Percentiles rank a stretch among this genome's conserved stretches.
Evolutionary conservation across 2,888 invertebrate species (phyloP).

Genomic region (Xestoiulus laeticollis): DNA sequence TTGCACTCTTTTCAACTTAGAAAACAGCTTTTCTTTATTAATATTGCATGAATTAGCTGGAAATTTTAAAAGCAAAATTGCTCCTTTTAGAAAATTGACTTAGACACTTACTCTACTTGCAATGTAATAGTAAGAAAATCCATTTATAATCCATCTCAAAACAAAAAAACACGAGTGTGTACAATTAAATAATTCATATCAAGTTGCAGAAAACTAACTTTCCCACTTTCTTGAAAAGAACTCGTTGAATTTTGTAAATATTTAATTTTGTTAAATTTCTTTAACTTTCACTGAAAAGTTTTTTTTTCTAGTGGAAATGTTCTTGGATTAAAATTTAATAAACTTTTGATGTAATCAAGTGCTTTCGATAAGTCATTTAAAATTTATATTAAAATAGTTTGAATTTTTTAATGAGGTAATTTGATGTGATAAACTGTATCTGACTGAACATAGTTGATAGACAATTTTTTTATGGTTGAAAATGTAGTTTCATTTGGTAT

Average conservation of each 20-base stretch:
- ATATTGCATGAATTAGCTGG: conserved; percentile 4
- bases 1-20: not conserved
- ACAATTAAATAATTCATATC: not conserved
- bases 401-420: too few species aligned
- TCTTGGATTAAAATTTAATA: too few species aligned
- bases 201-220: not conserved
- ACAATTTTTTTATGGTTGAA: not conserved
- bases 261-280: too few species aligned
- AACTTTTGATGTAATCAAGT: too few species aligned
- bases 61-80: conserved; percentile 11
- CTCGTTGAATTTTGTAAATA: too few species aligned
- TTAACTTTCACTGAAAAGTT: too few species aligned
- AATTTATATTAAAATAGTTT: too few species aligned
- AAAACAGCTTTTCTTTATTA: not conserved
- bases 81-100: not conserved
- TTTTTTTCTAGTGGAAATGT: too few species aligned
- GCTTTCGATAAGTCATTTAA: too few species aligned
- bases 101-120: not conserved
- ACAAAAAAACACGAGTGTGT: not conserved
- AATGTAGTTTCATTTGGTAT: not conserved
- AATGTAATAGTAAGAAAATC: not conserved
- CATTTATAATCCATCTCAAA: not conserved
- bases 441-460: not conserved
- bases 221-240: too few species aligned
- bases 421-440: too few species aligned